phyloP scores from a whole-genome alignment of 2,113 vertebrate genomes.

The Choloepus hoffmanni region DNA sequence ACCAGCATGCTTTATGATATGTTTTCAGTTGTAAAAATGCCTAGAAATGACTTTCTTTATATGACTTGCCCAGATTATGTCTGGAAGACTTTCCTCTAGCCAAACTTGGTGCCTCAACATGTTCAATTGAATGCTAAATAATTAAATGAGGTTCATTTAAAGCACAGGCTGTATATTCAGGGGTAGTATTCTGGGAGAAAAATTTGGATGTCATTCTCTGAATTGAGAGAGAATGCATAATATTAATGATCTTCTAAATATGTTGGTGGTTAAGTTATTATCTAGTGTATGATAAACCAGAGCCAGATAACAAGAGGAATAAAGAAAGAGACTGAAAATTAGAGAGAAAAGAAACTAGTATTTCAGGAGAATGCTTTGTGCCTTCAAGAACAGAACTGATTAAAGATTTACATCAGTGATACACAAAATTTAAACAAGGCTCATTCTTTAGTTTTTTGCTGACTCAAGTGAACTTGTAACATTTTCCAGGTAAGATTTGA shows the following conservation, averaged over 20 bases:
- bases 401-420: background rate
- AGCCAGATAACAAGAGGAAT: background rate
- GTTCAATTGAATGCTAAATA: background rate
- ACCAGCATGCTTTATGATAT: background rate
- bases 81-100: background rate
- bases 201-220: background rate
- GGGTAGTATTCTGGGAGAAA: background rate
- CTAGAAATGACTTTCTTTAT: background rate
- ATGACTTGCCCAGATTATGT: background rate
- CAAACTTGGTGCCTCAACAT: background rate
- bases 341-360: background rate
- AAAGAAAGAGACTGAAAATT: constrained; percentile 6
- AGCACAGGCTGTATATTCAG: background rate
- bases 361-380: constrained; percentile 9
- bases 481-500: background rate
- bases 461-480: background rate
- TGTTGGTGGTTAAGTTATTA: constrained; percentile 61
- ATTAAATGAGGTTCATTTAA: background rate
- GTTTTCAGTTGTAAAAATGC: background rate
- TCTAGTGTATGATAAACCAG: background rate
- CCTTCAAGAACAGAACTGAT: background rate
- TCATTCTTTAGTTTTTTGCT: constrained; percentile 26
- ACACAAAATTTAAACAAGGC: background rate
- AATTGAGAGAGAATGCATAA: constrained; percentile 41
- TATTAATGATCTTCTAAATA: constrained; percentile 51